Conservation (phyloP, 1,140 invertebrate species). For the Dreissena rostriformis region DNA sequence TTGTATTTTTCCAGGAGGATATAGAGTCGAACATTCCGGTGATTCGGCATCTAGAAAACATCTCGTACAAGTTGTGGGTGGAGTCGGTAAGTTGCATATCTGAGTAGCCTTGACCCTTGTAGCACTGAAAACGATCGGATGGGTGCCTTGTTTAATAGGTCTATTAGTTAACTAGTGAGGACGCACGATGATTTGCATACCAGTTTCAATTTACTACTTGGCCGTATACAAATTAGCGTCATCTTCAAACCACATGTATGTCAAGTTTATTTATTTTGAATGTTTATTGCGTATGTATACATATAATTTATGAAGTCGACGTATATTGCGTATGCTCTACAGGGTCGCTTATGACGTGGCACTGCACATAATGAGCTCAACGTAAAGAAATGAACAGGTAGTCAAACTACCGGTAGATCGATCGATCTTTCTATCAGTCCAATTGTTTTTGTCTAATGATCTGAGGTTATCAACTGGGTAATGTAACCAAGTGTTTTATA, state of each 20-base stretch:
- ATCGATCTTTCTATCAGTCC: too few species aligned
- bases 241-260: too few species aligned
- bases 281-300: background rate
- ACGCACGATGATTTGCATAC: background rate
- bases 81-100: conserved; percentile 25
- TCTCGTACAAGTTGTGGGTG: conserved; percentile 22
- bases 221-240: background rate
- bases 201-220: background rate
- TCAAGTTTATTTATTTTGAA: background rate
- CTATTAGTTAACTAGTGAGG: too few species aligned
- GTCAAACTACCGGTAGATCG: too few species aligned
- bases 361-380: too few species aligned
- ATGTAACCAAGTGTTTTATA: background rate
- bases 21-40: conserved; percentile 23
- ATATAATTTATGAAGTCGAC: background rate
- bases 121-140: too few species aligned
- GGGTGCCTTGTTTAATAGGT: too few species aligned
- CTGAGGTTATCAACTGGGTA: background rate
- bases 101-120: background rate
- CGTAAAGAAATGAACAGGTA: too few species aligned
- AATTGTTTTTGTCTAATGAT: too few species aligned
- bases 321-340: too few species aligned
- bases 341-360: too few species aligned
- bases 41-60: conserved; percentile 24
- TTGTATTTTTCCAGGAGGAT: conserved; percentile 11